These are phyloP conservation scores for Sturnus vulgaris DNA, from an alignment of 2,113 vertebrate genomes.

Conservation along the genomic window DNA sequence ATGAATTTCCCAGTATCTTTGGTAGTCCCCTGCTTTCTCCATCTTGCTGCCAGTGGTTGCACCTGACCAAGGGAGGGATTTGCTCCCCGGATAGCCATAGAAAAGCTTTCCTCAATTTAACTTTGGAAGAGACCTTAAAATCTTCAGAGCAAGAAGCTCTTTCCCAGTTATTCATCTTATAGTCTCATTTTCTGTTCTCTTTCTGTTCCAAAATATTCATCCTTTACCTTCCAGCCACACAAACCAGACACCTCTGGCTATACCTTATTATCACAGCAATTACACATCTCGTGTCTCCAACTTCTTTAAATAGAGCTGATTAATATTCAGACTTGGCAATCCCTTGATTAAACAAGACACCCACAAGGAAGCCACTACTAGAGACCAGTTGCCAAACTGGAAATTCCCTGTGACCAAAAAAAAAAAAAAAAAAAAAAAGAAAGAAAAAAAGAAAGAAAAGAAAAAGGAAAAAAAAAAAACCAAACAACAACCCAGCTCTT, in stretches of 20 bases:
- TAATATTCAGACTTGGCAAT: constrained; percentile 5
- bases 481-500: neutral
- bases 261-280: neutral
- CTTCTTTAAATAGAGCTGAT: constrained; percentile 29
- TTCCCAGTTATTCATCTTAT: neutral
- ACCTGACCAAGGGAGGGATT: neutral
- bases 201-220: neutral
- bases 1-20: neutral
- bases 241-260: neutral
- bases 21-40: neutral
- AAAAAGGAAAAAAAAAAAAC: neutral
- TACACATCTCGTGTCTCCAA: neutral
- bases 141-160: neutral
- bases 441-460: neutral
- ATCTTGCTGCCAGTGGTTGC: neutral
- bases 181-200: neutral
- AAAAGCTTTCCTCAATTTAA: neutral
- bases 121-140: neutral
- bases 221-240: neutral
- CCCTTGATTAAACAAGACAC: constrained; percentile 37
- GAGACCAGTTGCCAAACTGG: constrained; percentile 29
- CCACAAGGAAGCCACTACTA: neutral
- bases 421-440: neutral
- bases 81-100: neutral
- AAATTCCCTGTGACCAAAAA: neutral